These are phyloP conservation scores for Neomicropteryx cornuta DNA, from an alignment of 1,140 invertebrate species.

Conservation along the genomic window DNA sequence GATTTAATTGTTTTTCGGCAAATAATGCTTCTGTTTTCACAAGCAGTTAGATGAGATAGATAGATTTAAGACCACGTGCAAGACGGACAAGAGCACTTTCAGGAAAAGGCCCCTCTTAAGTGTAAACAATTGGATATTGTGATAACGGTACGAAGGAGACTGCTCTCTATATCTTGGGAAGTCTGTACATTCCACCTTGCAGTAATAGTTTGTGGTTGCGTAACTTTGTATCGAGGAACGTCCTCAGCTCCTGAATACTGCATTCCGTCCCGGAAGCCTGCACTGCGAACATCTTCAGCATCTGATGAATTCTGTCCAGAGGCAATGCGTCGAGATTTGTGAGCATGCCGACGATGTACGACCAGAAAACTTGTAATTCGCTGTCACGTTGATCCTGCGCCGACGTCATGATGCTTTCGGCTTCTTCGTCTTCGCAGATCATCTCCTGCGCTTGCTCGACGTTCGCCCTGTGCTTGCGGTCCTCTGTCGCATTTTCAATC, in stretches of 20 bases:
- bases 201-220: slow-evolving; percentile 77
- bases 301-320: slow-evolving; percentile 89
- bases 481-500: slow-evolving; percentile 51
- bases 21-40: too few relatives aligned
- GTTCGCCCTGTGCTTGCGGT: slow-evolving; percentile 23
- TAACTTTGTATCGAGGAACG: slow-evolving; percentile 89
- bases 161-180: slow-evolving; percentile 64
- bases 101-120: too few relatives aligned
- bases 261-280: slow-evolving; percentile 83
- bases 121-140: too few relatives aligned
- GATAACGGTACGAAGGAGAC: too few relatives aligned
- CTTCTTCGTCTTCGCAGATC: slow-evolving; percentile 81
- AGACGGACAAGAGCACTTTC: too few relatives aligned
- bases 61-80: too few relatives aligned
- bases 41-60: too few relatives aligned
- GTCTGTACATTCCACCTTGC: slow-evolving; percentile 75
- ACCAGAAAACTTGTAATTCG: slow-evolving; percentile 93
- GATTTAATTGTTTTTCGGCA: too few relatives aligned
- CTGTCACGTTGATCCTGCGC: slow-evolving; percentile 87
- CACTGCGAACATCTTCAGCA: slow-evolving; percentile 92
- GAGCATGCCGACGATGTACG: slow-evolving; percentile 93
- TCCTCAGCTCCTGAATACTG: slow-evolving; percentile 73
- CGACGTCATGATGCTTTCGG: slow-evolving; percentile 86
- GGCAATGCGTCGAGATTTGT: slow-evolving; percentile 90
- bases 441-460: slow-evolving; percentile 45